Conservation (phyloP, 2,888 invertebrate genomes). For the Hesperia comma region DNA sequence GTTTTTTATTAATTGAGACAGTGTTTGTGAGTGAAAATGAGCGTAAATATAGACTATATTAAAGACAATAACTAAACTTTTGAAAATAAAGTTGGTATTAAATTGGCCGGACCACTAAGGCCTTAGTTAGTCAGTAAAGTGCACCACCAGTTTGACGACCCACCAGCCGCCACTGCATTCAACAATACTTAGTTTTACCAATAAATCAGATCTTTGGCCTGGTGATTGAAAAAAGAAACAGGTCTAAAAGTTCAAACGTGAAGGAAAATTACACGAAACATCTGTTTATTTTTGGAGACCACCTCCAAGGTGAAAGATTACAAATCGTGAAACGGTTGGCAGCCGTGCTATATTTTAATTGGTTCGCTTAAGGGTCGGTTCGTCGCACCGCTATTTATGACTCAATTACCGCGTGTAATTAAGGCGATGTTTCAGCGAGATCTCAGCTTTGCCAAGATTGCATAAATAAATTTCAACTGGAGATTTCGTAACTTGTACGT, state of each 20-base stretch:
- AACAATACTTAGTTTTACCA: too few relatives aligned
- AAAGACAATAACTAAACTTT: too few relatives aligned
- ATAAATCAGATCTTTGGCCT: too few relatives aligned
- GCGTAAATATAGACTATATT: too few relatives aligned
- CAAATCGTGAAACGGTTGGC: conserved; percentile 19
- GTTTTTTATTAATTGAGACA: too few relatives aligned
- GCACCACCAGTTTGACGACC: too few relatives aligned
- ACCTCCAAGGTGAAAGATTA: conserved; percentile 7
- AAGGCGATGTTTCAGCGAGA: conserved; percentile 46
- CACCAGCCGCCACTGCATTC: too few relatives aligned
- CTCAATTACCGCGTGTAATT: conserved; percentile 47
- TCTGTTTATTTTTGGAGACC: conserved; percentile 1
- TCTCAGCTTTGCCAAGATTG: conserved; percentile 42
- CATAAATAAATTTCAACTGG: conserved; percentile 43
- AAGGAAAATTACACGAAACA: not conserved
- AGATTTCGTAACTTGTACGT: conserved; percentile 36
- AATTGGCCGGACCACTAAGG: too few relatives aligned
- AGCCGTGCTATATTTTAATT: conserved; percentile 29
- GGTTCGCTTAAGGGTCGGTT: conserved; percentile 33
- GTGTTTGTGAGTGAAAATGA: too few relatives aligned
- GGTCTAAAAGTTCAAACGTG: not conserved
- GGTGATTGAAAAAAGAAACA: too few relatives aligned
- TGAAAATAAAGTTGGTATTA: too few relatives aligned
- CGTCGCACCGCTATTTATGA: conserved; percentile 45
- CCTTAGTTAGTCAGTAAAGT: too few relatives aligned